Evolutionary conservation across 2,888 invertebrate species (phyloP), one percentile per base, ranked within the genome.

Genomic region (Machimus atricapillus): DNA sequence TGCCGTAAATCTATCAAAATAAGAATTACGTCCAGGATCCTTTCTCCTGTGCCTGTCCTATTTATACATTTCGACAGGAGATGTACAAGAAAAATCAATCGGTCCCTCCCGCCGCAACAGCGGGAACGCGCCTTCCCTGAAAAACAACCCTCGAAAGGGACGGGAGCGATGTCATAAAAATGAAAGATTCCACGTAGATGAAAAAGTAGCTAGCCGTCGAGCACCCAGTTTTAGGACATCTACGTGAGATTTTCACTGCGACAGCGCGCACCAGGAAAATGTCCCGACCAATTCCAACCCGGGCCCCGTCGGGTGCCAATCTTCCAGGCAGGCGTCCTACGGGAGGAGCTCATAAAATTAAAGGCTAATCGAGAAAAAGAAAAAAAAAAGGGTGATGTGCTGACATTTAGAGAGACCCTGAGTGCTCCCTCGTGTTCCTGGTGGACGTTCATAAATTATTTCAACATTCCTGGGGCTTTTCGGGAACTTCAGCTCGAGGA

Each of bases 361-460:
- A 86, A 79, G 81, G 86, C 86, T 86, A 86, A 86, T 86, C 86
- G 86, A 86, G 86, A 73, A 86, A 46, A 46, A 5, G 43, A 12
- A 46, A 12, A 37, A 37, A 8, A 86, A 86, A 86, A 79, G 86
- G 81, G 86, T 86, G 86, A 86, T 66, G 81, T 86, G 81, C 86
- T 86, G 86, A 86, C 86, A 86, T 81, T 86, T 79, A 58, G 86
- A 79, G 66, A 66, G 66, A 56, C 76, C 77, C 86, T 86, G 86
- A 86, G 86, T 86, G 86, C 79, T 86, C 79, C 86, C 79, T 86
- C 81, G 86, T 86, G 79, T 81, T 66, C 79, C 79, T 86, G 79
- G 79, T 86, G 86, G 86, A 79, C 81, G 56, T 86, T 66, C 79
- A 86, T 86, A 86, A 86, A 86, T 86, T 86, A 86, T 86, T 86